Conservation (phyloP, 2,888 invertebrate species). For the Torymus tubicola region DNA sequence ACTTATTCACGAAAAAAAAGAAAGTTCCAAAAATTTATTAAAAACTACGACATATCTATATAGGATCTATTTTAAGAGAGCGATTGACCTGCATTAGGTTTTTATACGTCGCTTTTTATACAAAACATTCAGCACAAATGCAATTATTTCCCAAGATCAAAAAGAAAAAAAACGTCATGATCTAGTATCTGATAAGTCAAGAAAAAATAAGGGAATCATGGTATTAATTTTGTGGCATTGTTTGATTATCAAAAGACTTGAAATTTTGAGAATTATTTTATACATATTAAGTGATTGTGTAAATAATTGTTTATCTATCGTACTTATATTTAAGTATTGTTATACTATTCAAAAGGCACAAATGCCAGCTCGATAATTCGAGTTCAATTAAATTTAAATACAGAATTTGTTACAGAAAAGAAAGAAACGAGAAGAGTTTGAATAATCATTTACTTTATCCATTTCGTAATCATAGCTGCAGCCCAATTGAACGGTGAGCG, state of each 20-base stretch:
- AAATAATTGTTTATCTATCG: constrained; percentile 34
- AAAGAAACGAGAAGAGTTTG: background rate
- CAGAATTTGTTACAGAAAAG: constrained; percentile 50
- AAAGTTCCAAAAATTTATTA: constrained; percentile 9
- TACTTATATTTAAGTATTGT: constrained; percentile 43
- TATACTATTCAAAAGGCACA: constrained; percentile 15
- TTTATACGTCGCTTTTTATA: constrained; percentile 22
- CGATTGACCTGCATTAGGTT: constrained; percentile 24
- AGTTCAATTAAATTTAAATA: constrained; percentile 26
- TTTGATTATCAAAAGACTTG: constrained; percentile 36
- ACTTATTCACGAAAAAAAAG: constrained; percentile 18
- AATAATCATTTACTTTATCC: constrained; percentile 32
- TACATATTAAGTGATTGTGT: constrained; percentile 9
- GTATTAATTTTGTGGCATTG: constrained; percentile 46
- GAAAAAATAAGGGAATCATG: constrained; percentile 31
- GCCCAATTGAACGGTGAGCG: constrained; percentile 1
- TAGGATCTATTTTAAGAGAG: constrained; percentile 11
- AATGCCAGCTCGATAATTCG: background rate
- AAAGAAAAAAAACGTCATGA: constrained; percentile 22
- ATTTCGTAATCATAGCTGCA: constrained; percentile 25
- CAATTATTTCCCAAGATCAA: constrained; percentile 27
- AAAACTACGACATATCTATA: constrained; percentile 23
- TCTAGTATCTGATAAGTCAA: constrained; percentile 18
- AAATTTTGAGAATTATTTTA: constrained; percentile 16
- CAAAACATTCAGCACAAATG: constrained; percentile 3